Evolutionary conservation across 2,113 vertebrate genomes (phyloP), one percentile per base, ranked within the genome.

Genomic region (Mesocricetus auratus): DNA sequence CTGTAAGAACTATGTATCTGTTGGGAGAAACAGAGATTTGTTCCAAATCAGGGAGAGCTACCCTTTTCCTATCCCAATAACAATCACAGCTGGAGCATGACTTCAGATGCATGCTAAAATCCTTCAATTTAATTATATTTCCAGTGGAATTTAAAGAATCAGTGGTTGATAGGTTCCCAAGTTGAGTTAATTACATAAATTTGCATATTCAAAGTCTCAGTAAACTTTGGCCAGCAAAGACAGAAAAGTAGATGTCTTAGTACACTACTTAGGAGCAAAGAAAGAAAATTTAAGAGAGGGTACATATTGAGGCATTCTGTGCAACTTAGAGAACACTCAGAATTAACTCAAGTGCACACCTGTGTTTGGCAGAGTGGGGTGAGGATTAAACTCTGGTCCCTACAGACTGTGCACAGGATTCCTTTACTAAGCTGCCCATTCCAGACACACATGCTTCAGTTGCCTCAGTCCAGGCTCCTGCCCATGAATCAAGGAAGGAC

Each of bases 381-480:
- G 42, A 64, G 10, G 11, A 11, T 50, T 42, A 26, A 31, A 7
- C 42, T 69, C 16, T n/a, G 26, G 15, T 0, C 0, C 10, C 36
- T 31, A 26, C 39, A n/a, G n/a, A 29, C 6, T 89, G 33, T 4
- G 15, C 13, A 31, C 5, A 39, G 36, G 64, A 33, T 31, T 66
- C n/a, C 7, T 64, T 74, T 29, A 31, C 45, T 73, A 42, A 15
- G 1, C 21, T 11, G 45, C 12, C 22, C 17, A 17, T 75, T 86
- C 24, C 15, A 58, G 56, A 91, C 39, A 2, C 21, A n/a, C 7
- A 36, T 19, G 16, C 13, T 62, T 82, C 60, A 22, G 6, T 36
- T 56, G 47, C 29, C 22, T 24, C n/a, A 19, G 7, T 62, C 39
- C 31, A 87, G 42, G 26, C 26, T 42, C 50, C 1, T 77, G n/a